These are phyloP conservation scores for Himalopsyche tibetana DNA, from an alignment of 2,888 invertebrate genomes.

Conservation along the genomic window DNA sequence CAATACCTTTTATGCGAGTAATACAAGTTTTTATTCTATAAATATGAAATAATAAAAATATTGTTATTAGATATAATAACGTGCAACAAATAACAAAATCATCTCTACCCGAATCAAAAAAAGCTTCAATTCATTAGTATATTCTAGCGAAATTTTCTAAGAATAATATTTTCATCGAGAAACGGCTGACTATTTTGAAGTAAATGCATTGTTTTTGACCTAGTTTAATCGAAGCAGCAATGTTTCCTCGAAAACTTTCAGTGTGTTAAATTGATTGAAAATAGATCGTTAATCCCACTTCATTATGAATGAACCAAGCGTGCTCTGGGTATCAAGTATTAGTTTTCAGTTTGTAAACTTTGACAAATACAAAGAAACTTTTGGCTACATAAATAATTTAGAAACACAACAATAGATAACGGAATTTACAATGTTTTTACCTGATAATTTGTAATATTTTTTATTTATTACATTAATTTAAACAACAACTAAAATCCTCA, in stretches of 20 bases:
- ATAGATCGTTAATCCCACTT: not conserved
- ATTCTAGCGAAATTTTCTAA: too few species aligned
- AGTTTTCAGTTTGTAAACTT: not conserved
- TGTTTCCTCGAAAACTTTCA: not conserved
- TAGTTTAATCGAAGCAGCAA: not conserved
- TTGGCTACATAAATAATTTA: not conserved
- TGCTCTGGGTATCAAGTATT: not conserved
- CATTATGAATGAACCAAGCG: not conserved
- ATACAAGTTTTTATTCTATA: too few species aligned
- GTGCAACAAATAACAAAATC: too few species aligned
- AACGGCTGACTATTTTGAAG: not conserved
- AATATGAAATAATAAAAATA: too few species aligned
- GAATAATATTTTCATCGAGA: too few species aligned
- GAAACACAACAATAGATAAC: not conserved
- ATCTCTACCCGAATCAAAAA: too few species aligned
- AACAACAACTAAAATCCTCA: too few species aligned
- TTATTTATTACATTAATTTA: too few species aligned
- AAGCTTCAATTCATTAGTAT: too few species aligned
- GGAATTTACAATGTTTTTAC: not conserved
- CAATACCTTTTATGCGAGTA: too few species aligned
- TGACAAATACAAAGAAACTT: not conserved
- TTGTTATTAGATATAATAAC: too few species aligned
- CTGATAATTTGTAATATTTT: too few species aligned
- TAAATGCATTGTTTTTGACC: slow-evolving; percentile 27
- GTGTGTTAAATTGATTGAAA: not conserved